Evolutionary conservation across 2,113 vertebrate species (phyloP).

Genomic region (Microtus ochrogaster): DNA sequence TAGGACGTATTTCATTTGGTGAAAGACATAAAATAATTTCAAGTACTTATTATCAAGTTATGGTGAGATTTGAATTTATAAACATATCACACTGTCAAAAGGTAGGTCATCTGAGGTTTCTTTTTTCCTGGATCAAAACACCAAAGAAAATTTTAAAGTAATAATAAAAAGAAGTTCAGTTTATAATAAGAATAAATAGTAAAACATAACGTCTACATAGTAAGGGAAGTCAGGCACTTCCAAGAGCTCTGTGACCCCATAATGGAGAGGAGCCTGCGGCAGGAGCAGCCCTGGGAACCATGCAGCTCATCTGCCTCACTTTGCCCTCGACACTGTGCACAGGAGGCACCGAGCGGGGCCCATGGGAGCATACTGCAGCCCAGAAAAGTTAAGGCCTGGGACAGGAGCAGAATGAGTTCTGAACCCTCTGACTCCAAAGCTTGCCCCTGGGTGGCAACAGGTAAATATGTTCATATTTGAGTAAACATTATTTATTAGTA

Average conservation of each 20-base stretch:
- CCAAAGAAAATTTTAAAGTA: not conserved
- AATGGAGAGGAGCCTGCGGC: not conserved
- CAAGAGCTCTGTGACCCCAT: not conserved
- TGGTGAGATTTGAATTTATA: not conserved
- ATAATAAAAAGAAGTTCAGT: not conserved
- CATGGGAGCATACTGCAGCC: not conserved
- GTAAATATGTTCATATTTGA: not conserved
- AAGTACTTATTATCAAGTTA: conserved; percentile 33
- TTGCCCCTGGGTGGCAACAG: not conserved
- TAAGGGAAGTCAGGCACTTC: not conserved
- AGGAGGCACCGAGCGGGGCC: not conserved
- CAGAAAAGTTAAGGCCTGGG: not conserved
- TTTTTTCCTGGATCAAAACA: not conserved
- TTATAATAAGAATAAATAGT: conserved; percentile 1
- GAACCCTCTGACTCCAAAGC: not conserved
- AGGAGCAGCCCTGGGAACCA: not conserved
- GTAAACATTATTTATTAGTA: conserved; percentile 8
- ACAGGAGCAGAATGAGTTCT: not conserved
- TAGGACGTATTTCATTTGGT: not conserved
- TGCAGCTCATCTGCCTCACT: not conserved
- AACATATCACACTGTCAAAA: not conserved
- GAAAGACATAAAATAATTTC: conserved; percentile 1
- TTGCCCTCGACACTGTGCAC: not conserved
- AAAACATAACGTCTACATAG: not conserved
- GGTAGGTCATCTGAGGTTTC: not conserved